phyloP scores from a whole-genome alignment of 1,140 invertebrate genomes.

The Schlechtendalia chinensis region DNA sequence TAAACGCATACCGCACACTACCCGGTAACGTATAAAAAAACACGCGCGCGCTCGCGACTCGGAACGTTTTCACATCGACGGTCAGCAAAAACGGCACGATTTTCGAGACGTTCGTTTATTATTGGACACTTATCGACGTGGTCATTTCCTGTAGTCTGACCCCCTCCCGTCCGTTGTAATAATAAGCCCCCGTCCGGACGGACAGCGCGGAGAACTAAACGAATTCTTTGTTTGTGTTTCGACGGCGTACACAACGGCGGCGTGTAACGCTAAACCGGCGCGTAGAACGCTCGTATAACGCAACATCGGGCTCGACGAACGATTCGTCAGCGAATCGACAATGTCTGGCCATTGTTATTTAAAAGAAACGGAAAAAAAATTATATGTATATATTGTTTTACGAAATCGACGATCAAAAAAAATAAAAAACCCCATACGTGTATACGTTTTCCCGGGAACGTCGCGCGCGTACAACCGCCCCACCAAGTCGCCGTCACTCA shows the following conservation, averaged over 20 bases:
- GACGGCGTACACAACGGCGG: neutral
- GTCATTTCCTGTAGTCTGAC: conserved; percentile 41
- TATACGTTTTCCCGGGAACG: conserved; percentile 3
- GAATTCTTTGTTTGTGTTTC: conserved; percentile 29
- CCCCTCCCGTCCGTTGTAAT: conserved; percentile 21
- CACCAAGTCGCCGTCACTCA: neutral
- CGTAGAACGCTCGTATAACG: neutral
- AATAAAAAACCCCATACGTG: too few relatives aligned
- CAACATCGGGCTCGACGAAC: neutral
- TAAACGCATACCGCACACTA: too few relatives aligned
- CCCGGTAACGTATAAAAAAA: too few relatives aligned
- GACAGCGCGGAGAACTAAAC: neutral
- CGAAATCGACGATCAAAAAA: conserved; percentile 23
- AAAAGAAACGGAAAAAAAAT: too few relatives aligned
- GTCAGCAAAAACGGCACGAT: conserved; percentile 42
- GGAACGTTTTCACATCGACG: conserved; percentile 20
- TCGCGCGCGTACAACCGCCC: too few relatives aligned
- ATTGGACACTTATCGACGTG: conserved; percentile 27
- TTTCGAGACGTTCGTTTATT: conserved; percentile 38
- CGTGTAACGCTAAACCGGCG: conserved; percentile 27
- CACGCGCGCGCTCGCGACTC: too few relatives aligned
- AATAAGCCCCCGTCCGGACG: neutral
- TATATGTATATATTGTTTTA: neutral
- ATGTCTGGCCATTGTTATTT: conserved; percentile 12
- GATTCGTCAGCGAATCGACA: conserved; percentile 13